These are phyloP conservation scores for Pollachius pollachius DNA, from an alignment of 2,113 vertebrate genomes.

Conservation along the genomic window DNA sequence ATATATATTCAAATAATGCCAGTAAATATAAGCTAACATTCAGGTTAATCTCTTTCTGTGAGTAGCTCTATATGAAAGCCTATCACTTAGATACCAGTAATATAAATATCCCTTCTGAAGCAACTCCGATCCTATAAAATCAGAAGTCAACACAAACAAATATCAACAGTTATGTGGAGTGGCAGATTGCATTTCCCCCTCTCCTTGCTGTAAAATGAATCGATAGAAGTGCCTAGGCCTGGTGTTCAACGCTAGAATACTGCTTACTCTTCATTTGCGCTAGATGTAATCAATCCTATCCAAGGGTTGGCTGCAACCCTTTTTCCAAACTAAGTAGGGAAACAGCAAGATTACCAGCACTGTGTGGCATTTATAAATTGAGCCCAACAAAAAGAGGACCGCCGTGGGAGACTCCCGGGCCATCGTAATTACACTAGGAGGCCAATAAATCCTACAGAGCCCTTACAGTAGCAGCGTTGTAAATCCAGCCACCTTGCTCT, in stretches of 20 bases:
- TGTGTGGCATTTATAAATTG: constrained; percentile 72
- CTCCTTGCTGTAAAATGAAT: constrained; percentile 54
- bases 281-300: constrained; percentile 68
- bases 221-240: constrained; percentile 44
- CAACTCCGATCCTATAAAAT: constrained; percentile 42
- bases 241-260: constrained; percentile 58
- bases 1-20: too few relatives aligned
- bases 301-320: constrained; percentile 45
- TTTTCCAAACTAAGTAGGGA: constrained; percentile 62
- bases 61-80: constrained; percentile 6
- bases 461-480: constrained; percentile 46
- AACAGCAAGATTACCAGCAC: constrained; percentile 66
- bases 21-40: not conserved
- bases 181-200: constrained; percentile 60
- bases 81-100: constrained; percentile 8
- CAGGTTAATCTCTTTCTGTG: constrained; percentile 3
- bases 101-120: constrained; percentile 37
- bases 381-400: constrained; percentile 55
- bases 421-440: constrained; percentile 65
- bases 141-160: constrained; percentile 58
- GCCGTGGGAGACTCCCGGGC: constrained; percentile 51
- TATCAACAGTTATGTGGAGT: constrained; percentile 58
- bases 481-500: constrained; percentile 46
- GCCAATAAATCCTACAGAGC: constrained; percentile 64
- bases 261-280: constrained; percentile 72